These are phyloP conservation scores for Centropristis striata DNA, from an alignment of 2,113 vertebrate genomes.

Conservation along the genomic window DNA sequence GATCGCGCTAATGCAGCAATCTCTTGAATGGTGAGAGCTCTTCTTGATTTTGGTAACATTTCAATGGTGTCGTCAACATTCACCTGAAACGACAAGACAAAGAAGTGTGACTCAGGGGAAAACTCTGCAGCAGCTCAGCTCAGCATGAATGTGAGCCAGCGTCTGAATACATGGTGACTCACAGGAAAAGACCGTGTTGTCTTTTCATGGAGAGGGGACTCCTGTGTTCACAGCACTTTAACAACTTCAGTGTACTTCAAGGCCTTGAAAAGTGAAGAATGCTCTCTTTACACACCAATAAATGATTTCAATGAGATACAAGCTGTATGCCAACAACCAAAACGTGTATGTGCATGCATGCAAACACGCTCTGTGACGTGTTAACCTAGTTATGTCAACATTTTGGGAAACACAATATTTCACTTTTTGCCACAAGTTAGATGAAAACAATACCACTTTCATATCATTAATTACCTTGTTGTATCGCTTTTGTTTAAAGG, in stretches of 20 bases:
- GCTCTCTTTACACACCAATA: conserved; percentile 24
- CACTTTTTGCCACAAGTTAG: too few species aligned
- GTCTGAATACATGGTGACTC: conserved; percentile 50
- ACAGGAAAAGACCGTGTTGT: conserved; percentile 30
- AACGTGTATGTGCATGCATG: not conserved
- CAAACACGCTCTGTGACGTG: too few species aligned
- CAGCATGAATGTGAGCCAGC: conserved; percentile 23
- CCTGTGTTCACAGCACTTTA: conserved; percentile 37
- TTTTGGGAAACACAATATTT: too few species aligned
- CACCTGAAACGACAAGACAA: conserved; percentile 85
- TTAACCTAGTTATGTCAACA: too few species aligned
- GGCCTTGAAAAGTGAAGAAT: conserved; percentile 26
- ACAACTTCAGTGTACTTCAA: conserved; percentile 28
- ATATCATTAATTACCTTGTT: too few species aligned
- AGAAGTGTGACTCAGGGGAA: not conserved
- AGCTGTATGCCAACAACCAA: not conserved
- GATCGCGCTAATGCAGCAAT: conserved; percentile 97
- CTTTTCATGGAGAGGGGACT: conserved; percentile 34
- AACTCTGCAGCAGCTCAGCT: conserved; percentile 5
- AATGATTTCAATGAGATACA: conserved; percentile 22
- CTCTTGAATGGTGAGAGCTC: conserved; percentile 98
- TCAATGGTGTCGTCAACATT: conserved; percentile 97
- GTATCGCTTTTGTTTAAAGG: too few species aligned
- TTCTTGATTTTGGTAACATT: conserved; percentile 99
- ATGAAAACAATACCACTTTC: too few species aligned